Conservation (phyloP, 2,113 vertebrate genomes). For the Plestiodon gilberti region DNA sequence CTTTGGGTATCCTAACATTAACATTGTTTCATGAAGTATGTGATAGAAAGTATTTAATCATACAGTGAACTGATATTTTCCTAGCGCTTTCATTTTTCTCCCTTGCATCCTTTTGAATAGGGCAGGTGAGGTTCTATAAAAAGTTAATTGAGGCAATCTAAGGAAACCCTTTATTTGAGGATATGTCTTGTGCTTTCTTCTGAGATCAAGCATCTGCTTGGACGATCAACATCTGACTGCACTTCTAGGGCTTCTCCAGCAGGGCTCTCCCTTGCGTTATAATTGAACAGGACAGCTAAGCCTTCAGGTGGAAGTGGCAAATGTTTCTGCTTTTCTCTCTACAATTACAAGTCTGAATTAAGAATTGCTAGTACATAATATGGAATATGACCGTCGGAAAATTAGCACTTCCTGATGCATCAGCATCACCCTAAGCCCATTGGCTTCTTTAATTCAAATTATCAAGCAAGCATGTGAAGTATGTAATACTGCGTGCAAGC, state of each 20-base stretch:
- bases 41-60: no score
- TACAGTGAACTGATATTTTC: rapidly evolving
- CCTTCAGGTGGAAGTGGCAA: conserved; percentile 23
- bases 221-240: conserved; percentile 20
- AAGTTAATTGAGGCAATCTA: not conserved
- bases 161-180: not conserved
- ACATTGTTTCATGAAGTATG: not conserved
- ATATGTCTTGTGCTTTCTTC: conserved; percentile 20
- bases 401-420: conserved; percentile 16
- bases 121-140: not conserved
- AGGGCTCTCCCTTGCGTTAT: conserved; percentile 77
- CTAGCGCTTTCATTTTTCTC: not conserved
- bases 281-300: conserved; percentile 51
- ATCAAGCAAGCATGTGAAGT: not conserved
- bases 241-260: conserved; percentile 68
- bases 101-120: not conserved
- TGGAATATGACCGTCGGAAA: conserved; percentile 30
- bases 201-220: conserved; percentile 32
- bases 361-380: conserved; percentile 33
- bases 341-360: conserved; percentile 52
- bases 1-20: not conserved
- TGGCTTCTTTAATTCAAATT: not conserved
- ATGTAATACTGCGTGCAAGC: not conserved
- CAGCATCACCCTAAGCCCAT: not conserved
- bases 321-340: conserved; percentile 19